Percentiles rank a stretch among this genome's conserved stretches.
Conservation (phyloP, 2,797 vertebrate genomes). For the Periophthalmus magnuspinnatus region DNA sequence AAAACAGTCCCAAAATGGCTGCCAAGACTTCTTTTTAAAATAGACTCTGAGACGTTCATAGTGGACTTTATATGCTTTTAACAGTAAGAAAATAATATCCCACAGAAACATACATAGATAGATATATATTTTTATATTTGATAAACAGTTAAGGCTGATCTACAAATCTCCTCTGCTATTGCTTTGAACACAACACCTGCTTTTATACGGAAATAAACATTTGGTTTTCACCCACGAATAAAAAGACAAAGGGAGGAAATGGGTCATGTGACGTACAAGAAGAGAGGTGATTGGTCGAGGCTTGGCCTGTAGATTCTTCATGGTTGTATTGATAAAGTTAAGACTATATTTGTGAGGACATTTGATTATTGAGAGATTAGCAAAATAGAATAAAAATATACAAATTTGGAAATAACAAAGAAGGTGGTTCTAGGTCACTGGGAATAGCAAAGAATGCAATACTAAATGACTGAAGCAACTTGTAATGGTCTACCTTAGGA, state of each 20-base stretch:
- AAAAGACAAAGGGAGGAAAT: background rate
- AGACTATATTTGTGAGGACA: constrained; percentile 9
- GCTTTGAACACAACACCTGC: constrained; percentile 16
- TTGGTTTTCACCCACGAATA: constrained; percentile 1
- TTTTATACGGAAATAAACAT: background rate
- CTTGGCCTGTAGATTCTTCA: constrained; percentile 2
- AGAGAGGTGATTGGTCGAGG: constrained; percentile 9
- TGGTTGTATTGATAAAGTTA: background rate
- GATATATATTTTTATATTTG: constrained; percentile 10
- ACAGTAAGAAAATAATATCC: constrained; percentile 17
- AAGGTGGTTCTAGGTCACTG: background rate
- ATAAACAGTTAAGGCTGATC: constrained; percentile 16
- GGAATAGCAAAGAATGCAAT: background rate
- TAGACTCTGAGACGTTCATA: background rate
- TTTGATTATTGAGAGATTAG: too few species aligned
- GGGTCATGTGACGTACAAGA: background rate
- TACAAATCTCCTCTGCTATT: constrained; percentile 15
- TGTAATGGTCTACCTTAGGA: too few species aligned
- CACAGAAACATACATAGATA: constrained; percentile 14
- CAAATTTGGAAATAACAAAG: background rate
- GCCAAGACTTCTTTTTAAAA: background rate
- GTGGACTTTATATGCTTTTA: constrained; percentile 9
- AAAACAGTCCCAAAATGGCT: background rate
- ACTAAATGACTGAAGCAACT: background rate
- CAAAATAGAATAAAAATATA: background rate